phyloP scores from a whole-genome alignment of 1,140 invertebrate genomes.

The Diorhabda carinulata region DNA sequence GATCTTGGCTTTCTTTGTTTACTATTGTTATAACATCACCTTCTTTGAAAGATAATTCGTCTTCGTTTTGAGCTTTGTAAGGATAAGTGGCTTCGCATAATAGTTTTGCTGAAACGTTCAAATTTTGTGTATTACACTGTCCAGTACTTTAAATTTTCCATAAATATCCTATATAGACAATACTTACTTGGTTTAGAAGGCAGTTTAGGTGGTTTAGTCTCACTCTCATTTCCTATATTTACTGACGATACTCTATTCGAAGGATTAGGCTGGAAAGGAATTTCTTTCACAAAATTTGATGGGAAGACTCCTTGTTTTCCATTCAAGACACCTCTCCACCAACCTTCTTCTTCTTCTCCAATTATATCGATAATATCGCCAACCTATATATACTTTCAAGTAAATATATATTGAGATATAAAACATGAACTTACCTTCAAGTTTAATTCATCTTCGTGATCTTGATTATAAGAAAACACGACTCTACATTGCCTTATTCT shows the following conservation, averaged over 20 bases:
- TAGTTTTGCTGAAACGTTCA: slow-evolving; percentile 35
- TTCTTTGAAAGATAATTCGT: slow-evolving; percentile 85
- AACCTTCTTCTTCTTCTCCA: slow-evolving; percentile 85
- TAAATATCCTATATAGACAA: not conserved
- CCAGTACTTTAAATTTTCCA: not conserved
- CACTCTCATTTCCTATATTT: slow-evolving; percentile 32
- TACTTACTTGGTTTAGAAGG: slow-evolving; percentile 59
- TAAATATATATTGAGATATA: too few relatives aligned
- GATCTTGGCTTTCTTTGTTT: slow-evolving; percentile 83
- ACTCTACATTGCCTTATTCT: slow-evolving; percentile 68
- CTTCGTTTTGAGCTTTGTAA: slow-evolving; percentile 88
- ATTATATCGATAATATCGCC: slow-evolving; percentile 85
- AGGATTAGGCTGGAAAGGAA: slow-evolving; percentile 40
- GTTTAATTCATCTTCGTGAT: slow-evolving; percentile 86
- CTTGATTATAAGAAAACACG: slow-evolving; percentile 85
- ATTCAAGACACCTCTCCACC: slow-evolving; percentile 78
- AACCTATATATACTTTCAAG: slow-evolving; percentile 46
- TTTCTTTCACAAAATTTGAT: slow-evolving; percentile 85
- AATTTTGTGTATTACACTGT: too few relatives aligned
- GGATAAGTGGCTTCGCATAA: slow-evolving; percentile 82
- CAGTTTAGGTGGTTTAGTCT: slow-evolving; percentile 44
- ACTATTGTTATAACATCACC: slow-evolving; percentile 88
- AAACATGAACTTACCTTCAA: slow-evolving; percentile 63
- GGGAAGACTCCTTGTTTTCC: slow-evolving; percentile 84
- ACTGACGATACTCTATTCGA: slow-evolving; percentile 31